These are phyloP conservation scores for Drosophila trapezifrons DNA, from an alignment of 1,140 invertebrate species.

Conservation along the genomic window DNA sequence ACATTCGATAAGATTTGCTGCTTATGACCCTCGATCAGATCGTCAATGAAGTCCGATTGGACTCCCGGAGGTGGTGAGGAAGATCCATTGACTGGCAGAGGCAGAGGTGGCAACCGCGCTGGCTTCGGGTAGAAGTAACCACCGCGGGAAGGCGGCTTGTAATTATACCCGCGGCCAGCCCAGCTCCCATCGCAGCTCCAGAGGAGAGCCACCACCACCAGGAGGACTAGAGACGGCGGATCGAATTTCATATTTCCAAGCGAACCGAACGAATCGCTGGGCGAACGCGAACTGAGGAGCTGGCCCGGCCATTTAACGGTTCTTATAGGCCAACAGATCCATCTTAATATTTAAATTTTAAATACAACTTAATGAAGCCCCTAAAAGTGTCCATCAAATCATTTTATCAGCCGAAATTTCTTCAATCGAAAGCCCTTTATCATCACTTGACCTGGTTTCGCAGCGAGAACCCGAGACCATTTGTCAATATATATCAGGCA, in stretches of 20 bases:
- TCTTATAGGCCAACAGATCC: conserved; percentile 64
- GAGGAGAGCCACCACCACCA: conserved; percentile 30
- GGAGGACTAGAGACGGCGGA: conserved; percentile 13
- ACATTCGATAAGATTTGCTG: conserved; percentile 79
- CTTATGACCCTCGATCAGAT: conserved; percentile 78
- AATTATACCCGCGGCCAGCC: conserved; percentile 27
- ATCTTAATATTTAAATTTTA: conserved; percentile 35
- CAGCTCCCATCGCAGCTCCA: conserved; percentile 16
- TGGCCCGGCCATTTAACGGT: conserved; percentile 36
- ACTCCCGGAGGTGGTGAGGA: conserved; percentile 45
- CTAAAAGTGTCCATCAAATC: conserved; percentile 63
- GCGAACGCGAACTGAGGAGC: conserved; percentile 54
- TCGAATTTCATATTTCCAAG: conserved; percentile 53
- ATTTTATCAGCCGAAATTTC: conserved; percentile 57
- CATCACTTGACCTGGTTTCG: conserved; percentile 60
- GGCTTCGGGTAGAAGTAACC: conserved; percentile 71
- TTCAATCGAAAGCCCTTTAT: conserved; percentile 52
- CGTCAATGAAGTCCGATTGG: conserved; percentile 79
- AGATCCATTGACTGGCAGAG: conserved; percentile 28
- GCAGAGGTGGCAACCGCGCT: conserved; percentile 37
- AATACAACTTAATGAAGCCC: conserved; percentile 49
- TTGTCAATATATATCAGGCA: conserved; percentile 62
- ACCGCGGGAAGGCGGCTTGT: conserved; percentile 47
- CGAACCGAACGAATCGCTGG: conserved; percentile 65
- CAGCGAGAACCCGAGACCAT: conserved; percentile 46